Conservation (phyloP, 2,797 vertebrate species). For the Acipenser ruthenus region DNA sequence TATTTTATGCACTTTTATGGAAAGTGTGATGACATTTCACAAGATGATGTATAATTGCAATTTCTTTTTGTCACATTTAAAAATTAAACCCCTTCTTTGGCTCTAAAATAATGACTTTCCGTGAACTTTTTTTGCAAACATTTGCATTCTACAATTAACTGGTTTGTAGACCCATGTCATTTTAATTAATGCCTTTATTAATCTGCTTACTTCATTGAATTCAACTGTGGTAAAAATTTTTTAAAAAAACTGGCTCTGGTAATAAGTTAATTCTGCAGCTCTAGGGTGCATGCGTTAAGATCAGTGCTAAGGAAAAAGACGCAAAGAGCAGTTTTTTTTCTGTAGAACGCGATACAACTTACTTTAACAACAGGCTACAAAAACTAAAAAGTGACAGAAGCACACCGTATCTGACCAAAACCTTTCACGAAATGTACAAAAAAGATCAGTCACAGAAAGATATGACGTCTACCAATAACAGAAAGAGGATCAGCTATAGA, state of each 20-base stretch:
- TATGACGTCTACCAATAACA: too few relatives aligned
- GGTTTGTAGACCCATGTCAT: conserved; percentile 31
- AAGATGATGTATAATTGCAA: conserved; percentile 9
- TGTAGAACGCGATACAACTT: too few relatives aligned
- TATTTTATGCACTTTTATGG: conserved; percentile 30
- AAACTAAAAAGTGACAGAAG: too few relatives aligned
- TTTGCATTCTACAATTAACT: conserved; percentile 28
- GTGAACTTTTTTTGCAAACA: conserved; percentile 19
- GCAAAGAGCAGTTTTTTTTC: too few relatives aligned
- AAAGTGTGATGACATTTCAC: conserved; percentile 16
- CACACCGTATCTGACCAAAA: too few relatives aligned
- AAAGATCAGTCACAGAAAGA: too few relatives aligned
- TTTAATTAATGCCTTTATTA: conserved; percentile 58
- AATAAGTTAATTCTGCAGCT: too few relatives aligned
- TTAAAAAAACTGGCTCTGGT: conserved; percentile 19
- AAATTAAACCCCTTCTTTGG: conserved; percentile 36
- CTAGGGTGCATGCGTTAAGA: too few relatives aligned
- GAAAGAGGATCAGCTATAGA: too few relatives aligned
- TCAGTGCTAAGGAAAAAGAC: too few relatives aligned
- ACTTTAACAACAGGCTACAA: too few relatives aligned
- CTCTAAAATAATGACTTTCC: conserved; percentile 15
- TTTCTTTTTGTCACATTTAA: conserved; percentile 33
- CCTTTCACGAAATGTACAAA: too few relatives aligned
- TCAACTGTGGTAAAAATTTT: conserved; percentile 28
- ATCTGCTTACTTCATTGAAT: conserved; percentile 56